phyloP scores from a whole-genome alignment of 2,797 vertebrate species.

The Lagocephalus sceleratus region DNA sequence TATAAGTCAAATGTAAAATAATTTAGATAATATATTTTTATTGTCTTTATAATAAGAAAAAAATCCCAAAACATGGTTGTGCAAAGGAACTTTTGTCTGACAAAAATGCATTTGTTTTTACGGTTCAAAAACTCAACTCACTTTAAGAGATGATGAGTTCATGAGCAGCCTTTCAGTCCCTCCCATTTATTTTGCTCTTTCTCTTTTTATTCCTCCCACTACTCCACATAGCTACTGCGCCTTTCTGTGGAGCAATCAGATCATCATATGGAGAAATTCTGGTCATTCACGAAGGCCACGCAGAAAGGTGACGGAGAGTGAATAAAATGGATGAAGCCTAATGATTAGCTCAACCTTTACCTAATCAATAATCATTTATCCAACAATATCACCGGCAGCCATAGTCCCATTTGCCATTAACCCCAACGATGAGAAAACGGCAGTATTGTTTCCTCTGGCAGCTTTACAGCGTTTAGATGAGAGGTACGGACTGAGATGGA shows the following conservation, averaged over 20 bases:
- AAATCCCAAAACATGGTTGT: not conserved
- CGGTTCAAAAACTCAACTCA: not conserved
- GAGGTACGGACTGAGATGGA: slow-evolving; percentile 57
- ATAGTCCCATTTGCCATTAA: slow-evolving; percentile 79
- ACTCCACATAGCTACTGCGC: slow-evolving; percentile 19
- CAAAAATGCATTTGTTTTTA: not conserved
- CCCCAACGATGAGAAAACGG: slow-evolving; percentile 64
- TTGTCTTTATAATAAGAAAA: too few species aligned
- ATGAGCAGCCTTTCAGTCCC: not conserved
- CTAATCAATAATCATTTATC: slow-evolving; percentile 88
- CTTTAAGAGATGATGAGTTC: not conserved
- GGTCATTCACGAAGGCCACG: slow-evolving; percentile 59
- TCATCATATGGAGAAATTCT: slow-evolving; percentile 75
- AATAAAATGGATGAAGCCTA: slow-evolving; percentile 84
- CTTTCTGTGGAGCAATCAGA: slow-evolving; percentile 67
- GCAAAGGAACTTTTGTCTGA: not conserved
- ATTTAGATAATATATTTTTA: too few species aligned
- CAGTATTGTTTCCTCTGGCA: slow-evolving; percentile 78
- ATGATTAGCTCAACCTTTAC: slow-evolving; percentile 88
- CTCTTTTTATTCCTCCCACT: not conserved
- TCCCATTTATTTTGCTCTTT: not conserved
- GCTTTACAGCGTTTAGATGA: slow-evolving; percentile 77
- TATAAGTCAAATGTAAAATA: not conserved
- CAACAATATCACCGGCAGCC: slow-evolving; percentile 79
- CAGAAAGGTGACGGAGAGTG: slow-evolving; percentile 80